Conservation (phyloP, 2,113 vertebrate species). For the Sprattus sprattus region DNA sequence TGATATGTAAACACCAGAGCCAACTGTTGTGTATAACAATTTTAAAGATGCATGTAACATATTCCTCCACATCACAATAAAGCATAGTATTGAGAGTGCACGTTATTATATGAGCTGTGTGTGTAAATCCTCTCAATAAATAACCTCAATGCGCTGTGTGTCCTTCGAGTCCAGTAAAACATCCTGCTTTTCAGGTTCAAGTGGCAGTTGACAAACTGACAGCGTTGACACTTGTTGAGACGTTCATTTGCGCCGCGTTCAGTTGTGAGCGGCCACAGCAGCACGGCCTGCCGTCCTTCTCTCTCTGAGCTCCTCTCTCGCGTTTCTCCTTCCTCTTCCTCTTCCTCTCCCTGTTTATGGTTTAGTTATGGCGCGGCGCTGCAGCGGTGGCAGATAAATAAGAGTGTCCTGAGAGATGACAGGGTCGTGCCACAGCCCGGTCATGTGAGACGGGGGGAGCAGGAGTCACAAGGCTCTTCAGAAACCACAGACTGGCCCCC, state of each 20-base stretch:
- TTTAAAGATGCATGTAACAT: background rate
- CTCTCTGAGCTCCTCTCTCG: background rate
- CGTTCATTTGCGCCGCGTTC: background rate
- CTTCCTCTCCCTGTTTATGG: background rate
- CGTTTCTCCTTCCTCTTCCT: background rate
- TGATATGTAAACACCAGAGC: background rate
- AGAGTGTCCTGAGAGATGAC: slow-evolving; percentile 57
- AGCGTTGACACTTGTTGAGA: background rate
- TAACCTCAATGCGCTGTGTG: too few species aligned
- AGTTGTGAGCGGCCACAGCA: background rate
- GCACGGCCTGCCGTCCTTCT: background rate
- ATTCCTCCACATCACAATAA: background rate
- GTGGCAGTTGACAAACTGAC: background rate
- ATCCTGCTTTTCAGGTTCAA: background rate
- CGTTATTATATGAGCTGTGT: too few species aligned
- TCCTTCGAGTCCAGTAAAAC: too few species aligned
- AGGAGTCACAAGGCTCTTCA: slow-evolving; percentile 53
- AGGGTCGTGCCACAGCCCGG: slow-evolving; percentile 35
- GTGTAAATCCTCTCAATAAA: too few species aligned
- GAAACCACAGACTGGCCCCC: slow-evolving; percentile 12
- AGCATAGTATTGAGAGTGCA: too few species aligned
- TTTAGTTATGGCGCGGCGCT: slow-evolving; percentile 28
- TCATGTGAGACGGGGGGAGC: slow-evolving; percentile 51
- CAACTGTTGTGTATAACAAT: background rate
- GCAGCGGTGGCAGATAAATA: slow-evolving; percentile 65